Evolutionary conservation across 92 coral and sea anemone species (phyloP), one percentile per base, ranked within the genome.

Genomic region (Virgularia gustaviana): DNA sequence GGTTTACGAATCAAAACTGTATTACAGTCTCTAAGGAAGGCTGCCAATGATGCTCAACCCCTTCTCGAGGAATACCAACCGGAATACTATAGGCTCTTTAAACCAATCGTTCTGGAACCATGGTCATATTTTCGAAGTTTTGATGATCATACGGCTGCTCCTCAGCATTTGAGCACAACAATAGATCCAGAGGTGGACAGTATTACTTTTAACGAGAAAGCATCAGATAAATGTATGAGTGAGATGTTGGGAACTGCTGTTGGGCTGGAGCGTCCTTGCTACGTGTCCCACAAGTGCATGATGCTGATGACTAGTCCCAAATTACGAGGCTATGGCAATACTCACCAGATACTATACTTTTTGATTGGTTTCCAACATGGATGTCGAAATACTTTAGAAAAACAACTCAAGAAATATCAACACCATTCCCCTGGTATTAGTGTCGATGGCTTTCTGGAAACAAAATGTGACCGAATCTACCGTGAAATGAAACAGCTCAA

Each of bases 211-310:
- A 19, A 32, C 32, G 75, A 68, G 32, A 68, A 49, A 28, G 36
- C 51, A 25, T 68, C 75, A 30, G 75, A 68, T 68, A 68, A 49
- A 32, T 68, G 75, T 49, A 49, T 68, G 75, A 68, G 44, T 18
- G 75, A 68, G 61, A 68, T 68, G 20, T 30, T 33, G 22, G 75
- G 75, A 68, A 68, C 75, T 0, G 38, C 23, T 29, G 59, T 47
- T 68, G 59, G 36, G 29, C 51, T n/a, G 3, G 34, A 47, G 34
- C 13, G 24, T 68, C 61, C 75, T 47, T 68, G 75, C 37, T 35
- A 67, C 22, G 74, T 67, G 11, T 45, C 59, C 38, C 36, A 18
- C 4, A 60, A 67, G 19, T 67, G 74, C 35, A 10, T 67, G 30
- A 47, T 45, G 27, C 74, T 67, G 8, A 67, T 67, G 74, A 67